Conservation (phyloP, 1,140 invertebrate genomes). For the Rhizoglyphus robini region DNA sequence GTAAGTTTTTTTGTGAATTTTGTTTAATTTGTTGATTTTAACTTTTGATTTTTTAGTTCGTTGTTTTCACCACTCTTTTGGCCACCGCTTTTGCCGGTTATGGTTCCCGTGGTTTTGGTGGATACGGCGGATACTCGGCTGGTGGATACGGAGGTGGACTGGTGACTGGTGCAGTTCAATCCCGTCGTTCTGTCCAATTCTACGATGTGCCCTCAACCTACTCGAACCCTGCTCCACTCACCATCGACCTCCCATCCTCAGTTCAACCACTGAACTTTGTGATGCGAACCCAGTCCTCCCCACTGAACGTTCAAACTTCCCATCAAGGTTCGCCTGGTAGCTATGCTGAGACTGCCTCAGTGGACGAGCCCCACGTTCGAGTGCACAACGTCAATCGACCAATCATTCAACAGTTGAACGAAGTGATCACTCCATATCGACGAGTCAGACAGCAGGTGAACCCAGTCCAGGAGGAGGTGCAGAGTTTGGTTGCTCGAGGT, state of each 20-base stretch:
- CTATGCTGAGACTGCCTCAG: slow-evolving; percentile 1
- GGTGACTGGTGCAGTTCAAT: not conserved
- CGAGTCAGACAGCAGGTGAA: slow-evolving; percentile 1
- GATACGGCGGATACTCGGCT: slow-evolving; percentile 1
- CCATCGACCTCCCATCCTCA: slow-evolving; percentile 4
- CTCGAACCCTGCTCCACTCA: not conserved
- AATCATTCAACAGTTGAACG: slow-evolving; percentile 14
- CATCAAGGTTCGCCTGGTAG: slow-evolving; percentile 1
- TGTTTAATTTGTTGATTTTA: not conserved
- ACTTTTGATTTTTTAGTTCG: not conserved
- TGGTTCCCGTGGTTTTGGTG: not conserved
- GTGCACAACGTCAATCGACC: not conserved
- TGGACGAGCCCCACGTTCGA: slow-evolving; percentile 10
- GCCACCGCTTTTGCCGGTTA: not conserved
- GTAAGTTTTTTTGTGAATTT: too few species aligned
- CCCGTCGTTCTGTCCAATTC: not conserved
- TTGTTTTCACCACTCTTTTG: not conserved
- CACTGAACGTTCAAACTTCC: not conserved
- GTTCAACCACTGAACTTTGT: not conserved
- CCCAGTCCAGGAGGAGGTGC: slow-evolving; percentile 11
- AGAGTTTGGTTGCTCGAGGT: slow-evolving; percentile 15
- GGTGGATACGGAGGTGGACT: not conserved
- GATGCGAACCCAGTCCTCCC: not conserved
- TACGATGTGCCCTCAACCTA: slow-evolving; percentile 13
- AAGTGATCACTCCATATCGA: slow-evolving; percentile 16